A percentile compares a stretch with the other conserved stretches of the same genome.
Conservation (phyloP, 2,888 invertebrate species). For the Thecophora atra region DNA sequence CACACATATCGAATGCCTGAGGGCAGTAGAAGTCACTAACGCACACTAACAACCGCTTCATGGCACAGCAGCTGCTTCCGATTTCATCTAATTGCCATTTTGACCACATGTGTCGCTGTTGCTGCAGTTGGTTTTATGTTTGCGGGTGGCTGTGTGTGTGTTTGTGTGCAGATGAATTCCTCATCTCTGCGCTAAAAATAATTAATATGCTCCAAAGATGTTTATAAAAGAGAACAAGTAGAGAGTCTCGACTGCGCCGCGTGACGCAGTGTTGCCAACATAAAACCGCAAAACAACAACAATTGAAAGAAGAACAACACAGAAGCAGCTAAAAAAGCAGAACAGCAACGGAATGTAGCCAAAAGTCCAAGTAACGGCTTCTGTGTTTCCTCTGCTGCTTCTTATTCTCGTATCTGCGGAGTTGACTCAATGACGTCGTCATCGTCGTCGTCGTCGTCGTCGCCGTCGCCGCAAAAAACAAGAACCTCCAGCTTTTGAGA, state of each 20-base stretch:
- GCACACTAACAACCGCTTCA: constrained; percentile 14
- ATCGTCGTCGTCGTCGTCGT: not conserved
- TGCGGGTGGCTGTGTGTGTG: constrained; percentile 24
- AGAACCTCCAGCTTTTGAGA: constrained; percentile 46
- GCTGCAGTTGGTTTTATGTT: not conserved
- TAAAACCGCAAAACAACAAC: constrained; percentile 18
- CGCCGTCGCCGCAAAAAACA: constrained; percentile 1
- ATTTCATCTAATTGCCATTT: constrained; percentile 27
- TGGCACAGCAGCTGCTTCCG: constrained; percentile 25
- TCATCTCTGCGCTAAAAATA: constrained; percentile 47
- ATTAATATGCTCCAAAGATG: constrained; percentile 62
- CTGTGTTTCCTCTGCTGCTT: constrained; percentile 52
- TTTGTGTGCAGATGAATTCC: not conserved
- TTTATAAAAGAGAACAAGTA: constrained; percentile 60
- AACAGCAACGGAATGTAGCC: not conserved
- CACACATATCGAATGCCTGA: constrained; percentile 21
- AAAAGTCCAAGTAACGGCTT: constrained; percentile 55
- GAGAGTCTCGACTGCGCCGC: constrained; percentile 45
- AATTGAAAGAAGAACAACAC: constrained; percentile 18
- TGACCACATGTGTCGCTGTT: constrained; percentile 6
- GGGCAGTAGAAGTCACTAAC: constrained; percentile 22
- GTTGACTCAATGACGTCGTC: not conserved
- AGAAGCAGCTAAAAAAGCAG: not conserved
- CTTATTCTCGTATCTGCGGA: not conserved
- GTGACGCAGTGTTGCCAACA: constrained; percentile 39